Evolutionary conservation across 2,888 invertebrate species (phyloP), one percentile per base, ranked within the genome.

Genomic region (Megaustenia siamemsis): DNA sequence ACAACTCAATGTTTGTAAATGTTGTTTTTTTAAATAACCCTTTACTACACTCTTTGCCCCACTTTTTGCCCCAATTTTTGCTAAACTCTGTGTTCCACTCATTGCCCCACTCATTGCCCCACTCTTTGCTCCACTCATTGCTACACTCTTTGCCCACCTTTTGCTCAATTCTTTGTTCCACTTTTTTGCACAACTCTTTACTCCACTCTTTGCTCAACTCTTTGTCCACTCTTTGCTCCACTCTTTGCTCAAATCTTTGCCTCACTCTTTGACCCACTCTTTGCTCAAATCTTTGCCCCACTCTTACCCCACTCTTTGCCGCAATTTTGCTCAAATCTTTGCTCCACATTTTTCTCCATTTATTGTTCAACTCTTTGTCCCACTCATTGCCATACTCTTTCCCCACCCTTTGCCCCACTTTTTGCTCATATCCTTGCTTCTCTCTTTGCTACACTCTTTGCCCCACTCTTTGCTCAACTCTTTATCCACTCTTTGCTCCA

Each of bases 101-200:
- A 53, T 49, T 81, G 10, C 38, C 24, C 66, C 71, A 15, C 56
- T 82, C 40, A 43, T 68, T 82, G 28, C 68, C 40, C 60, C 60
- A 43, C 18, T 73, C 60, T 40, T 35, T 73, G 6, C 71, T 45
- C 45, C 12, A 10, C 45, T 45, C 12, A 6, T 45, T 45, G 8
- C 60, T 73, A 18, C 53, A 21, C 40, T 43, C 49, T 53, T 82
- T 40, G 40, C 60, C 73, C 43, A 53, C 73, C 45, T 40, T 73
- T 40, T 73, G 35, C 73, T 60, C 60, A 60, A 40, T 60, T 82
- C 56, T 82, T 73, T 82, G 32, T 56, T 60, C 73, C 28, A n/a
- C 40, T 56, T 35, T 24, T 12, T 45, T 45, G 8, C 45, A 10
- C 24, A 4, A n/a, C 24, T 15, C 24, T 56, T 24, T 24, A 21